These are phyloP conservation scores for Aspidiotus destructor DNA, from an alignment of 2,888 invertebrate genomes.

Conservation along the genomic window DNA sequence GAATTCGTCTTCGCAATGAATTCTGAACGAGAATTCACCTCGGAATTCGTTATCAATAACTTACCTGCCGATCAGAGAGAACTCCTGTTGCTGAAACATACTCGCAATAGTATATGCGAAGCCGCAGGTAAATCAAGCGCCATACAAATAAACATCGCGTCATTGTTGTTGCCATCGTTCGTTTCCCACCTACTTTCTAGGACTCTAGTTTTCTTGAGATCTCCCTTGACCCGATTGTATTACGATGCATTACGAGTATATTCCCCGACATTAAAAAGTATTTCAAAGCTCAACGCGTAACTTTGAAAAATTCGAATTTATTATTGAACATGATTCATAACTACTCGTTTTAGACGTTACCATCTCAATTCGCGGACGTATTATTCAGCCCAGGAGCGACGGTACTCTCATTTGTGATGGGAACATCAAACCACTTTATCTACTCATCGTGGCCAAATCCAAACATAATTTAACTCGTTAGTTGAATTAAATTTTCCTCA, in stretches of 20 bases:
- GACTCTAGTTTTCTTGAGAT: background rate
- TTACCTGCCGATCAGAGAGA: slow-evolving; percentile 46
- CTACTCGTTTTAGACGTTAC: slow-evolving; percentile 37
- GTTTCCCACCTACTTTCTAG: background rate
- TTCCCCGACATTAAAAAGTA: too few relatives aligned
- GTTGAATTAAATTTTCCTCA: slow-evolving; percentile 32
- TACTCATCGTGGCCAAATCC: slow-evolving; percentile 43
- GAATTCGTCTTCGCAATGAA: too few relatives aligned
- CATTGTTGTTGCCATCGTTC: background rate
- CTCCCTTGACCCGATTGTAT: too few relatives aligned
- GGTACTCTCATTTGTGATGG: slow-evolving; percentile 32
- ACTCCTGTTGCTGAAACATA: slow-evolving; percentile 46
- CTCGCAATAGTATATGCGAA: slow-evolving; percentile 47
- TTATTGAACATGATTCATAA: too few relatives aligned
- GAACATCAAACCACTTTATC: slow-evolving; percentile 43
- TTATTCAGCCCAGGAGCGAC: slow-evolving; percentile 43
- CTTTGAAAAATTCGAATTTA: too few relatives aligned
- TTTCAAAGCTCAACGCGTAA: too few relatives aligned
- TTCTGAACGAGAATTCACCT: slow-evolving; percentile 32
- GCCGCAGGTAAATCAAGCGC: slow-evolving; percentile 38
- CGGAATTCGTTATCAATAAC: slow-evolving; percentile 49
- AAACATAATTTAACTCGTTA: slow-evolving; percentile 40
- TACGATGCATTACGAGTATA: too few relatives aligned
- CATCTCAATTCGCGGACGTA: slow-evolving; percentile 47
- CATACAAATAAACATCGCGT: background rate